Evolutionary conservation across 2,113 vertebrate species (phyloP), one percentile per base, ranked within the genome.

Genomic region (Oncorhynchus tshawytscha): DNA sequence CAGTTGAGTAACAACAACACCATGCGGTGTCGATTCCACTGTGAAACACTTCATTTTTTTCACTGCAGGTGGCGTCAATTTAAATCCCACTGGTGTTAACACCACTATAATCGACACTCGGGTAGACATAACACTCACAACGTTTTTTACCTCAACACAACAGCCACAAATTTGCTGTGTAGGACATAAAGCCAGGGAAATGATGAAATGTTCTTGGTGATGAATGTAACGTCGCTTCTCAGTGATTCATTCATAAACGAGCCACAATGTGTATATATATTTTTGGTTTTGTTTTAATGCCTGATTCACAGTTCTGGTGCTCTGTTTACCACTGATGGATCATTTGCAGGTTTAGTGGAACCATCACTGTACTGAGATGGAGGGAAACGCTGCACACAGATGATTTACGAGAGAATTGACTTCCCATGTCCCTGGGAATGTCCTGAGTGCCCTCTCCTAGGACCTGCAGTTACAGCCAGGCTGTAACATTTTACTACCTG

Each of bases 401-500:
- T 24, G 67, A 76, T 76, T 60, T 45, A 76, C 24, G 67, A 60
- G 74, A 22, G 67, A 59, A 25, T 45, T 48, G 57, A 49, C 16
- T 67, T 70, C 69, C 16, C 25, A 70, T 74, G 66, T 45, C 67
- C 15, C 59, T 18, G 51, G 6, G 27, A 8, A 25, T 31, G 29
- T 31, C 39, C 8, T 22, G 27, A 8, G 67, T 31, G 29, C 68
- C 39, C 8, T 22, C 20, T 73, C 72, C 39, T 45, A 73, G 45
- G 45, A 25, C 66, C 24, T 66, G 24, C 34, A 27, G 25, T 64
- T 64, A 60, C 24, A 16, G 68, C 51, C 72, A 70, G 31, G 20
- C n/a, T 70, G 51, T 16, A 73, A 57, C 54, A 60, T 22, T 82
- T 54, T 12, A 74, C 62, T 75, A 20, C 22, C 22, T 69, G 39